These are phyloP conservation scores for Diaprepes abbreviatus DNA, from an alignment of 2,888 invertebrate species.

Conservation along the genomic window DNA sequence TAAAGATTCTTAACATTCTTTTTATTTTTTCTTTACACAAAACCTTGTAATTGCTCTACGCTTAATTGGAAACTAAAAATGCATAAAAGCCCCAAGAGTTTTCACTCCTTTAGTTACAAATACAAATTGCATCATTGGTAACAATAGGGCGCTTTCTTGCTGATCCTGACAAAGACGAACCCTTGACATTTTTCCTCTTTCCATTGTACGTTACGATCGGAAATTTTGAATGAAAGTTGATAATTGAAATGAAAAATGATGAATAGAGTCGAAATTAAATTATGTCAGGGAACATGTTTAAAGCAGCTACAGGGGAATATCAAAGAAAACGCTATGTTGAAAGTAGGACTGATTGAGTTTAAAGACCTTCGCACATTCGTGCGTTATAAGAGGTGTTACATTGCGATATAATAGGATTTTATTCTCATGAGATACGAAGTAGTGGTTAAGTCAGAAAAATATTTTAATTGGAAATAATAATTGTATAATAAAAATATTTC, in stretches of 20 bases:
- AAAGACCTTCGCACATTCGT: no score
- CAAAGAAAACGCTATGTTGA: background rate
- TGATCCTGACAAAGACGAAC: constrained; percentile 21
- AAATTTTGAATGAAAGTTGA: background rate
- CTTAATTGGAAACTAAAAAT: background rate
- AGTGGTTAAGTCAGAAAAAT: no score
- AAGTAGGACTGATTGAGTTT: no score
- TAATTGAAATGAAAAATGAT: constrained; percentile 8
- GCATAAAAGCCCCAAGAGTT: background rate
- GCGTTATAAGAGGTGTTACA: no score
- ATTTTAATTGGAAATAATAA: no score
- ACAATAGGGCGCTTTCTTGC: constrained; percentile 26
- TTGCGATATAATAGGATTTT: no score
- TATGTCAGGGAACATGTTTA: background rate
- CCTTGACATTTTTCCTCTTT: constrained; percentile 12
- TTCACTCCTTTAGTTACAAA: background rate
- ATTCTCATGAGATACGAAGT: no score
- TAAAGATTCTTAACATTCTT: no score
- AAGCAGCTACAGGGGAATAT: background rate
- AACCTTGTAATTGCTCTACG: background rate
- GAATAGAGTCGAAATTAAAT: background rate
- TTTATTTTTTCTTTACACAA: background rate
- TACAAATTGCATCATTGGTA: constrained; percentile 23
- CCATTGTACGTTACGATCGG: background rate
- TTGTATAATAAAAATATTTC: no score